These are phyloP conservation scores for Clepsis dumicolana DNA, from an alignment of 2,888 invertebrate genomes.

Conservation along the genomic window DNA sequence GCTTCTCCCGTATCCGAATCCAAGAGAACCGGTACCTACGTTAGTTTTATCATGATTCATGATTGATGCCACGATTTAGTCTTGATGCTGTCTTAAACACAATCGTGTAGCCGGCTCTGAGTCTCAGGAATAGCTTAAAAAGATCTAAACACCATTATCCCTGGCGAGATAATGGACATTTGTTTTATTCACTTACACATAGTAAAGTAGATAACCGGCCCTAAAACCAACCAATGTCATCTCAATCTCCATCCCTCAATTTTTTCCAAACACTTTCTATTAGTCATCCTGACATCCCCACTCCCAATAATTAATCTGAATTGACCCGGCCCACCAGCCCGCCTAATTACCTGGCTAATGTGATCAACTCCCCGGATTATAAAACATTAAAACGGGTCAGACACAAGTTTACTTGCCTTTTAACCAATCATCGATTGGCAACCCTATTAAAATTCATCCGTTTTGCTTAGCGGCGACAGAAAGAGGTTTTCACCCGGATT, in stretches of 20 bases:
- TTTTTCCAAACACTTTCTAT: conserved; percentile 15
- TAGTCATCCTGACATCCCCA: conserved; percentile 19
- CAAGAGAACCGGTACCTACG: neutral
- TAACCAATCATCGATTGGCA: conserved; percentile 5
- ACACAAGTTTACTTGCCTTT: conserved; percentile 11
- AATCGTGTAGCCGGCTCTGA: too few species aligned
- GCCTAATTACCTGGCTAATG: conserved; percentile 28
- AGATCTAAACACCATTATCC: too few species aligned
- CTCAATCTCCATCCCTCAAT: neutral
- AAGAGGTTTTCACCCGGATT: neutral
- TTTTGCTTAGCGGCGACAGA: conserved; percentile 6
- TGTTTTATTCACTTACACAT: too few species aligned
- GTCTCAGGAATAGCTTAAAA: too few species aligned
- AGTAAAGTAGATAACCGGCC: too few species aligned
- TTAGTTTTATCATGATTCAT: too few species aligned
- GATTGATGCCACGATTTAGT: too few species aligned
- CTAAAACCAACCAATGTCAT: conserved; percentile 1
- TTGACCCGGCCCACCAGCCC: conserved; percentile 18
- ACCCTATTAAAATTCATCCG: conserved; percentile 21
- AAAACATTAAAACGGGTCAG: conserved; percentile 16
- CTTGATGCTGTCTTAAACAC: too few species aligned
- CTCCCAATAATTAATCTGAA: conserved; percentile 28
- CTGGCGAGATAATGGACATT: too few species aligned
- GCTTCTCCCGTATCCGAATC: neutral
- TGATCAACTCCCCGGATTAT: conserved; percentile 21